A percentile compares a stretch with the other conserved stretches of the same genome.
These are phyloP conservation scores for Sipha maydis DNA, from an alignment of 2,888 invertebrate species.

Conservation along the genomic window DNA sequence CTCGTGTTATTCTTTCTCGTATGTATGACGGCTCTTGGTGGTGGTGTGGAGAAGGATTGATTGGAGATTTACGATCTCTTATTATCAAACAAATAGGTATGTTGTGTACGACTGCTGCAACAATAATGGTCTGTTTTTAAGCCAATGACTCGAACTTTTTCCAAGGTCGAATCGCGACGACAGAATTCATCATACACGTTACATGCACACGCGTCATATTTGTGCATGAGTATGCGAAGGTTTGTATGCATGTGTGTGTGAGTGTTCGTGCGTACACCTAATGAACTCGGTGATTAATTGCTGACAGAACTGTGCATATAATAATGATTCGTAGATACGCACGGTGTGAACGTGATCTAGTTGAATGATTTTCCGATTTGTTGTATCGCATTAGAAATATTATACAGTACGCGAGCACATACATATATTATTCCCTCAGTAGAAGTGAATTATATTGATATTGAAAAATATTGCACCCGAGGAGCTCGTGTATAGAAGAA, in stretches of 20 bases:
- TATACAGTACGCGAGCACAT: background rate
- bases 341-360: background rate
- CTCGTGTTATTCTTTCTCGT: background rate
- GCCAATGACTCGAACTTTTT: background rate
- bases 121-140: background rate
- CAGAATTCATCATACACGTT: background rate
- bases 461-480: too few relatives aligned
- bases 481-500: background rate
- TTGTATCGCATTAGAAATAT: background rate
- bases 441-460: background rate
- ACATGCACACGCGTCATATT: background rate
- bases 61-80: background rate
- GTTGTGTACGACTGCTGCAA: background rate
- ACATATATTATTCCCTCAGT: background rate
- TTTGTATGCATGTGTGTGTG: background rate
- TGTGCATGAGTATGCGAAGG: background rate
- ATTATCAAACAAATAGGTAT: background rate
- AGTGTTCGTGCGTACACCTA: background rate
- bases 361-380: background rate
- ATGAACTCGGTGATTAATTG: background rate
- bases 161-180: background rate
- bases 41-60: background rate
- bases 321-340: background rate
- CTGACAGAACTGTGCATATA: background rate
- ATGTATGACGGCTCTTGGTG: background rate